These are phyloP conservation scores for Drosophila flavopinicola DNA, from an alignment of 2,888 invertebrate genomes.

Conservation along the genomic window DNA sequence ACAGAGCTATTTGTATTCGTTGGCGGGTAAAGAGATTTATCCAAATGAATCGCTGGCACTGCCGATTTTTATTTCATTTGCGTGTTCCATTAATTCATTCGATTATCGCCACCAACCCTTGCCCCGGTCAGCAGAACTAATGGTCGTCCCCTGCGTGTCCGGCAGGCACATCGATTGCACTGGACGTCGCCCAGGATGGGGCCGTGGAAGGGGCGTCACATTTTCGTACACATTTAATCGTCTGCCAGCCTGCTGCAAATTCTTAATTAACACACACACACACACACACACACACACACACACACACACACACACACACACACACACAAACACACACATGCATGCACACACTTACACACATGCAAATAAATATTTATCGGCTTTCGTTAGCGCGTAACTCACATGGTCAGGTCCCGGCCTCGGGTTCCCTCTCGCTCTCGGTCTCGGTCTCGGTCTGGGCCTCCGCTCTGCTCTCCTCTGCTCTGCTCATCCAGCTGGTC, in stretches of 20 bases:
- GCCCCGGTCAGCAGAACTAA: slow-evolving; percentile 50
- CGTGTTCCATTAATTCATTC: slow-evolving; percentile 73
- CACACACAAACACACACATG: slow-evolving; percentile 33
- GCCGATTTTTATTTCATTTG: slow-evolving; percentile 70
- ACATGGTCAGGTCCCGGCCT: slow-evolving; percentile 32
- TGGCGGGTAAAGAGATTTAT: slow-evolving; percentile 52
- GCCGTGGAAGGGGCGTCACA: slow-evolving; percentile 22
- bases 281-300: slow-evolving; percentile 13
- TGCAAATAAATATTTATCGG: slow-evolving; percentile 76
- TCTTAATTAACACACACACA: slow-evolving; percentile 74
- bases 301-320: slow-evolving; percentile 33
- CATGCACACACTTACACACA: slow-evolving; percentile 36
- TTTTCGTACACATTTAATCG: slow-evolving; percentile 71
- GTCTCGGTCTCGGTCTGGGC: slow-evolving; percentile 13
- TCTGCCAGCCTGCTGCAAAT: slow-evolving; percentile 67
- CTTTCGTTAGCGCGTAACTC: slow-evolving; percentile 60
- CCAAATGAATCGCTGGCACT: slow-evolving; percentile 56
- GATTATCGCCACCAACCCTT: slow-evolving; percentile 59
- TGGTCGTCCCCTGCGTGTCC: slow-evolving; percentile 66
- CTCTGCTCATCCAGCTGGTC: slow-evolving; percentile 6
- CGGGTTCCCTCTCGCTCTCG: slow-evolving; percentile 1
- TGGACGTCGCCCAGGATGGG: slow-evolving; percentile 1
- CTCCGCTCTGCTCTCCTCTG: slow-evolving; percentile 11
- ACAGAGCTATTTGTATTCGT: slow-evolving; percentile 19
- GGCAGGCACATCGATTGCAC: slow-evolving; percentile 36